Evolutionary conservation across 2,797 vertebrate species (phyloP).

Genomic region (Rhinella marina): DNA sequence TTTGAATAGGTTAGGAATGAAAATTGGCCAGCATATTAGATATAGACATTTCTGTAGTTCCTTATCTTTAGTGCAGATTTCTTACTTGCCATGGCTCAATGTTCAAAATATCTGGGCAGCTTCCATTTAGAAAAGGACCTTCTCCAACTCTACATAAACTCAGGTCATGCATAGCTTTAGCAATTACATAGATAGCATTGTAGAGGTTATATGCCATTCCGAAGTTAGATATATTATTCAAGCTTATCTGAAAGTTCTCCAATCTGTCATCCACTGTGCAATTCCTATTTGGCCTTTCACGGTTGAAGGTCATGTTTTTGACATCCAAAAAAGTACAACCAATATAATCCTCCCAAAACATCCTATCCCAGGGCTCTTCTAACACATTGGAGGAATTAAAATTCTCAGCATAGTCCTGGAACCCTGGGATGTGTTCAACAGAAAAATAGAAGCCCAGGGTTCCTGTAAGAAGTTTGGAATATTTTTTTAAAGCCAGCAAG

Average conservation of each 20-base stretch:
- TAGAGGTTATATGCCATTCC: conserved; percentile 17
- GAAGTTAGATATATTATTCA: conserved; percentile 55
- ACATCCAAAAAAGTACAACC: conserved; percentile 77
- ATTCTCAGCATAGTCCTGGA: conserved; percentile 74
- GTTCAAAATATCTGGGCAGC: conserved; percentile 16
- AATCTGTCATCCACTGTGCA: conserved; percentile 78
- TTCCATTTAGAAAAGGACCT: conserved; percentile 30
- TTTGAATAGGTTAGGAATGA: not conserved
- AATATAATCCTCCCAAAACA: conserved; percentile 85
- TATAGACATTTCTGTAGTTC: not conserved
- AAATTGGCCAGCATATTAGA: not conserved
- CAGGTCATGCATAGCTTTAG: conserved; percentile 38
- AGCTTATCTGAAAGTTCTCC: conserved; percentile 76
- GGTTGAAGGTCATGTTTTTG: conserved; percentile 54
- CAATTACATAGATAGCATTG: conserved; percentile 36
- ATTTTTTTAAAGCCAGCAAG: conserved; percentile 75
- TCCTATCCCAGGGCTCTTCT: conserved; percentile 74
- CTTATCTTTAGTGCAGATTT: not conserved
- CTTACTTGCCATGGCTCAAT: conserved; percentile 48
- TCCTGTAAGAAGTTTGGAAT: conserved; percentile 78
- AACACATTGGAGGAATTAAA: conserved; percentile 73
- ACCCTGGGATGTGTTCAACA: conserved; percentile 76
- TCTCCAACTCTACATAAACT: conserved; percentile 8
- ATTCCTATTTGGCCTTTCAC: conserved; percentile 63
- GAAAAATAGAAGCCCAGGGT: conserved; percentile 81